Base-by-base conservation (phyloP, 2,888 invertebrate species). In the Volucella inanis region DNA sequence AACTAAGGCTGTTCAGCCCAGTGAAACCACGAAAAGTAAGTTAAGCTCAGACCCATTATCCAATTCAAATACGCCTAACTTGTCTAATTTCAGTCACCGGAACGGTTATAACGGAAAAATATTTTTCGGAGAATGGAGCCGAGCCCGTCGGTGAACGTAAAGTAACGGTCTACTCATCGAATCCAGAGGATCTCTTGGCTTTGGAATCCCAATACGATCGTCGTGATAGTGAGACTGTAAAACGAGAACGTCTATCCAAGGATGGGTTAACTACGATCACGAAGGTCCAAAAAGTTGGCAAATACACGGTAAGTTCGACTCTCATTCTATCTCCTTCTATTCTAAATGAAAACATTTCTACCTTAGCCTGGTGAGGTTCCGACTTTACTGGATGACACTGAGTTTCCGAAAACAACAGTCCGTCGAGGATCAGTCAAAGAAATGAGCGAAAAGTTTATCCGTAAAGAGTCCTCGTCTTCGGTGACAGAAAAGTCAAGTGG, bases 391-490 rank as follows among this genome's bases (percentile, higher is more conserved):
- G 83, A 83, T 38, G 83, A 83, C n/a, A 11, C 59, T 9, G 75
- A 82, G 4, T 74, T 81, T 3, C 50, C 49, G 4, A 78, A 67
- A 49, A 45, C 45, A 61, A 78, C 94, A 8, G 93, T 94, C 31
- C 93, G 95, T n/a, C 94, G 95, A 88, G 95, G 94, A 87, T 96
- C 96, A 0, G 95, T 96, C 12, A 95, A 95, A 90, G 96, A 95
- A 74, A 93, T 96, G 87, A 95, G 95, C n/a, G 95, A 96, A 90
- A 96, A 96, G 91, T 96, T 95, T 90, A 95, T 95, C 88, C 95
- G 96, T 89, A 95, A 94, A 65, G 91, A 92, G 68, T 90, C 92
- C 3, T 87, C 89, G 1, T 89, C 91, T 6, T 89, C 89, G 2
- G 87, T 88, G 8, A 89, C 90, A 11, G 90, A 90, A 82, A 90